These are phyloP conservation scores for Nyctereutes procyonoides DNA, from an alignment of 2,113 vertebrate species.

Conservation along the genomic window DNA sequence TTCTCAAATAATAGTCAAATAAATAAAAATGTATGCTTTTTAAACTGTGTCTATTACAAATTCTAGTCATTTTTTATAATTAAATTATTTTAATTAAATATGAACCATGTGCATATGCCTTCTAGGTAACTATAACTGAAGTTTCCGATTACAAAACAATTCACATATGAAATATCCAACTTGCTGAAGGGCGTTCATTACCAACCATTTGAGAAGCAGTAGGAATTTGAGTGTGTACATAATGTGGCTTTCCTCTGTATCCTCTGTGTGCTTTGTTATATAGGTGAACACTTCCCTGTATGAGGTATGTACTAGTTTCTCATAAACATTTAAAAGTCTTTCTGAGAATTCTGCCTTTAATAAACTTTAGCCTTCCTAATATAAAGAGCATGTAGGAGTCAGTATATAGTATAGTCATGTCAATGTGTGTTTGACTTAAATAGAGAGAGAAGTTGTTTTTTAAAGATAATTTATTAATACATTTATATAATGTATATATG, in stretches of 20 bases:
- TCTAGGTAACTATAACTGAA: neutral
- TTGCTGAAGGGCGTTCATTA: neutral
- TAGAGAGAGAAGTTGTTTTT: neutral
- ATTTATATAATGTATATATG: neutral
- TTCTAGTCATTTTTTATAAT: neutral
- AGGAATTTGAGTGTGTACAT: neutral
- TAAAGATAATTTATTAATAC: neutral
- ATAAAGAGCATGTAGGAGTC: neutral
- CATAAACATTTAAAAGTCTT: neutral
- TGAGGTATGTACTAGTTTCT: rapidly evolving
- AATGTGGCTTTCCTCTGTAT: neutral
- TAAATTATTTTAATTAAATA: neutral
- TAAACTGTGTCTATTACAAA: neutral
- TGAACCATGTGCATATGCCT: neutral
- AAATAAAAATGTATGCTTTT: neutral
- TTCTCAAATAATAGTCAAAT: neutral
- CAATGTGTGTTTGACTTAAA: neutral
- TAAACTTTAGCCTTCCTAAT: neutral
- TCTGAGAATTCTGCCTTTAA: neutral
- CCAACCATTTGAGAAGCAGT: neutral
- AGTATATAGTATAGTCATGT: neutral
- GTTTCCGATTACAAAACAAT: neutral
- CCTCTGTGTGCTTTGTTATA: rapidly evolving
- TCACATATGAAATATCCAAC: neutral
- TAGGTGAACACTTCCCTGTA: rapidly evolving